Base-by-base conservation (phyloP, 2,797 vertebrate species). In the Mus caroli region DNA sequence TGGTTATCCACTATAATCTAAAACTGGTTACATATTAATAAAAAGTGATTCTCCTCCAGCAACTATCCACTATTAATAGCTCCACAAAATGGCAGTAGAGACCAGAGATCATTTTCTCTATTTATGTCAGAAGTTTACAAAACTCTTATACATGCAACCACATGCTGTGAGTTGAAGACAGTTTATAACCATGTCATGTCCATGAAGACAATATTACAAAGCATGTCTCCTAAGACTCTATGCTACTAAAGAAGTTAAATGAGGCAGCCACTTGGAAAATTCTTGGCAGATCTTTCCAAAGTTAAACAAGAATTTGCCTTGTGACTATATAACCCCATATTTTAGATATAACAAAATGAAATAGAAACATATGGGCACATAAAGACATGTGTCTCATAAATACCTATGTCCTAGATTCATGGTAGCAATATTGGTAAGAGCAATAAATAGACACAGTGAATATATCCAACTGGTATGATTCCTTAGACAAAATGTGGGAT, bases 311-410 rank as follows among this genome's bases (percentile, higher is more conserved):
- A 34, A 34, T 67, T 34, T 85, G 31, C 17, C 40, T 34, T 64
- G 31, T 67, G 11, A 85, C 82, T 50, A 34, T 50, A 46, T 67
- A 85, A 46, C 34, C 40, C 28, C 9, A 85, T 20, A 64, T 67
- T 67, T 85, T 22, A n/a, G 82, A 46, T 50, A 67, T 46, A n/a
- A 67, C 43, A 67, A 22, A 34, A 1, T 85, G 60, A 78, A 88
- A 78, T 26, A 43, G 43, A 92, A 82, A 31, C 19, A 19, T 31
- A 83, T 62, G 26, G 56, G 31, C 43, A 90, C 22, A 87, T 43
- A 64, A 96, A 88, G 31, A 46, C 19, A 8, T 75, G 19, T 79
- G 50, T n/a, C n/a, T 87, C n/a, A 89, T 40, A 79, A 97, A 87
- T 28, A 43, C 9, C 11, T 58, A 31, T 88, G 46, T 15, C 60